A percentile compares a stretch with the other conserved stretches of the same genome.
phyloP scores from a whole-genome alignment of 2,888 invertebrate genomes.

The Cephonodes hylas region DNA sequence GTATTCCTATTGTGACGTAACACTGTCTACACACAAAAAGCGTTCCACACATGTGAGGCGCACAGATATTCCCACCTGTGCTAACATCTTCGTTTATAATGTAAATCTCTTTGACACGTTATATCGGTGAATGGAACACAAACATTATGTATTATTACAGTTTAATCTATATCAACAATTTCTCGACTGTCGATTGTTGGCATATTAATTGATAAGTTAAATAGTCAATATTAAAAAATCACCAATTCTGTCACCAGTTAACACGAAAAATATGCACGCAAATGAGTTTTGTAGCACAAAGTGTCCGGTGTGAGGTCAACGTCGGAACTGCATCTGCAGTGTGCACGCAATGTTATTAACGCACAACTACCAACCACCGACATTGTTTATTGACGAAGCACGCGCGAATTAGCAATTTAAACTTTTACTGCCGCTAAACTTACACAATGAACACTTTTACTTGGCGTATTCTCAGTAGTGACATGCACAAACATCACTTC shows the following conservation, averaged over 20 bases:
- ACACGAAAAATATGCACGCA: background rate
- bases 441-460: constrained; percentile 1
- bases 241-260: too few species aligned
- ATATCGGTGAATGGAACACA: background rate
- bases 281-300: background rate
- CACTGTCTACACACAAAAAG: constrained; percentile 18
- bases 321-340: constrained; percentile 15
- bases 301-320: background rate
- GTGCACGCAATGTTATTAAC: constrained; percentile 19
- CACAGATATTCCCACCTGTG: background rate
- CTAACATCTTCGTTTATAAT: background rate
- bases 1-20: constrained; percentile 52
- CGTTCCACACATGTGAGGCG: background rate
- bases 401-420: constrained; percentile 14
- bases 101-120: background rate
- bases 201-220: background rate
- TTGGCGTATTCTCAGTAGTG: background rate
- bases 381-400: constrained; percentile 28
- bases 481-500: background rate
- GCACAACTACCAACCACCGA: constrained; percentile 5
- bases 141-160: background rate
- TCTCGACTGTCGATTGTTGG: background rate
- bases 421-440: background rate
- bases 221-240: background rate
- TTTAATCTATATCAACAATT: background rate